These are phyloP conservation scores for Tipula confusa DNA, from an alignment of 2,888 invertebrate species.

Conservation along the genomic window DNA sequence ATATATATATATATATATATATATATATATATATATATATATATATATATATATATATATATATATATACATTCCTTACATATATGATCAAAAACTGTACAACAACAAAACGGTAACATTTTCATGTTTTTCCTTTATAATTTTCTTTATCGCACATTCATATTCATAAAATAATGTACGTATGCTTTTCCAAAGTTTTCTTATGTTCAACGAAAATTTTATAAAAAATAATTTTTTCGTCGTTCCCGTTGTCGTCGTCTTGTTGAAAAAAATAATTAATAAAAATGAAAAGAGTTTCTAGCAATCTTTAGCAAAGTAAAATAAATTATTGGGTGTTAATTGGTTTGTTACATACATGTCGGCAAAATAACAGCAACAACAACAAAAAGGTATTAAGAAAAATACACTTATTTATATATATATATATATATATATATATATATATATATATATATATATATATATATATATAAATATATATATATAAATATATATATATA, in stretches of 20 bases:
- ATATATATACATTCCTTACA: too few relatives aligned
- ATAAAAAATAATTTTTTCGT: not conserved
- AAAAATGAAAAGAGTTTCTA: not conserved
- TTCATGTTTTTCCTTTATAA: not conserved
- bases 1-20: too few relatives aligned
- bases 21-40: too few relatives aligned
- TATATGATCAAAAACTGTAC: not conserved
- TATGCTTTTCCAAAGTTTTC: not conserved
- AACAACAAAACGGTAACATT: not conserved
- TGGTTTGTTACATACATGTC: not conserved
- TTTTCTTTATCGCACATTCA: not conserved
- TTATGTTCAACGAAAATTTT: not conserved
- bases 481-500: too few relatives aligned
- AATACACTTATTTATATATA: too few relatives aligned
- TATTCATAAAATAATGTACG: not conserved
- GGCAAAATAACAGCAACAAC: too few relatives aligned
- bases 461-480: too few relatives aligned
- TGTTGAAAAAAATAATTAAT: conserved; percentile 8
- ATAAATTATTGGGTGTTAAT: conserved; percentile 8
- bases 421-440: too few relatives aligned
- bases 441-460: too few relatives aligned
- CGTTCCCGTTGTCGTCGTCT: not conserved
- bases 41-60: too few relatives aligned
- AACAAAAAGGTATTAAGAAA: too few relatives aligned
- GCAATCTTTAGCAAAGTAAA: not conserved